A percentile compares a stretch with the other conserved stretches of the same genome.
phyloP scores from a whole-genome alignment of 2,888 invertebrate genomes.

The Mechanitis messenoides region DNA sequence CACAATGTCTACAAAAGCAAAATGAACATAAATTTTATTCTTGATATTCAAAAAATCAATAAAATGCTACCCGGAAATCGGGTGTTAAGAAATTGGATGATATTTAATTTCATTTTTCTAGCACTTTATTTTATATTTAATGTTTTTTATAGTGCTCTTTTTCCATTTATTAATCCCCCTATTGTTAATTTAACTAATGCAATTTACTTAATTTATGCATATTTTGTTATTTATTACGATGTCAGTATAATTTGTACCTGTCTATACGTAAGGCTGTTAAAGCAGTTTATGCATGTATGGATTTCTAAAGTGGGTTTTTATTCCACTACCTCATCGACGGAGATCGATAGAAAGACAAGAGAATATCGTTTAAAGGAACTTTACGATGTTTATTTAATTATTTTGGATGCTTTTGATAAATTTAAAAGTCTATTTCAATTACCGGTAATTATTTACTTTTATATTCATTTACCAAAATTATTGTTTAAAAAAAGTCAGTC shows the following conservation, averaged over 20 bases:
- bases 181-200: background rate
- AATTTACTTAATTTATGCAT: constrained; percentile 4
- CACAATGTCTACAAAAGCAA: constrained; percentile 15
- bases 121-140: constrained; percentile 1
- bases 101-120: constrained; percentile 10
- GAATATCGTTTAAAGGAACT: background rate
- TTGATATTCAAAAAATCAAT: constrained; percentile 20
- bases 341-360: background rate
- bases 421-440: constrained; percentile 18
- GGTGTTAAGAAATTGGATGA: constrained; percentile 16
- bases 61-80: background rate
- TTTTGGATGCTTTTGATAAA: constrained; percentile 18
- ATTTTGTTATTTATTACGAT: constrained; percentile 17
- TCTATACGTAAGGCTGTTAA: constrained; percentile 16
- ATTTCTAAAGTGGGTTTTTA: constrained; percentile 10
- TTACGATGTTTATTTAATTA: constrained; percentile 11
- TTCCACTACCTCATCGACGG: background rate
- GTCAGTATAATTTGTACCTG: constrained; percentile 20
- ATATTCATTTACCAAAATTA: background rate
- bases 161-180: background rate
- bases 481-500: no score
- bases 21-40: constrained; percentile 12
- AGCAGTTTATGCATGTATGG: constrained; percentile 12
- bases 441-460: constrained; percentile 12
- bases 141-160: background rate